Conservation (phyloP, 64 coral and sea anemone genomes). For the Dendrophyllia cribrosa region DNA sequence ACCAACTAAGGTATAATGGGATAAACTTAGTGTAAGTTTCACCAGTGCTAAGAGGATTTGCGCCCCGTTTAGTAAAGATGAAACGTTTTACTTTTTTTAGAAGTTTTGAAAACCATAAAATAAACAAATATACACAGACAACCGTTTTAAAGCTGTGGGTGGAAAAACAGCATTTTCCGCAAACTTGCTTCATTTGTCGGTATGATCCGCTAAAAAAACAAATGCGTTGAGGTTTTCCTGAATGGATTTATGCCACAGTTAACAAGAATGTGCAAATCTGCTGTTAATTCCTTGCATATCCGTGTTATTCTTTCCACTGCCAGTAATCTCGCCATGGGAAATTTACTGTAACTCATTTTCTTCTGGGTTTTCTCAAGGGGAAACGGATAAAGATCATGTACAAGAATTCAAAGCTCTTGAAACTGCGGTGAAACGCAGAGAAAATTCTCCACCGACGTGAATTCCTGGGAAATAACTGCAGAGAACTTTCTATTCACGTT, state of each 20-base stretch:
- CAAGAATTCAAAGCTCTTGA: background rate
- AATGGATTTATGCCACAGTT: slow-evolving; percentile 1
- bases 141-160: background rate
- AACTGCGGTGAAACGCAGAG: background rate
- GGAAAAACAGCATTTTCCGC: background rate
- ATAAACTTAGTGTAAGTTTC: background rate
- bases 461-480: slow-evolving; percentile 3
- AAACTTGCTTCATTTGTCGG: background rate
- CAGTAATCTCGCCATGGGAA: background rate
- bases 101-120: background rate
- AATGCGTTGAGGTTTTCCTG: slow-evolving; percentile 19
- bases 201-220: background rate
- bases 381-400: background rate
- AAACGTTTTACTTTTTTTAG: background rate
- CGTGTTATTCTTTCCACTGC: background rate
- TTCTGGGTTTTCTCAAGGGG: background rate
- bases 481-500: background rate
- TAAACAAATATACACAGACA: background rate
- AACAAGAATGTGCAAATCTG: background rate
- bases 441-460: background rate
- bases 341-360: background rate
- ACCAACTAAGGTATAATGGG: background rate
- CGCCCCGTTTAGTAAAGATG: background rate
- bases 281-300: slow-evolving; percentile 38
- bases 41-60: background rate